Base-by-base conservation (phyloP, 1,140 invertebrate species). In the Drosophila erecta region DNA sequence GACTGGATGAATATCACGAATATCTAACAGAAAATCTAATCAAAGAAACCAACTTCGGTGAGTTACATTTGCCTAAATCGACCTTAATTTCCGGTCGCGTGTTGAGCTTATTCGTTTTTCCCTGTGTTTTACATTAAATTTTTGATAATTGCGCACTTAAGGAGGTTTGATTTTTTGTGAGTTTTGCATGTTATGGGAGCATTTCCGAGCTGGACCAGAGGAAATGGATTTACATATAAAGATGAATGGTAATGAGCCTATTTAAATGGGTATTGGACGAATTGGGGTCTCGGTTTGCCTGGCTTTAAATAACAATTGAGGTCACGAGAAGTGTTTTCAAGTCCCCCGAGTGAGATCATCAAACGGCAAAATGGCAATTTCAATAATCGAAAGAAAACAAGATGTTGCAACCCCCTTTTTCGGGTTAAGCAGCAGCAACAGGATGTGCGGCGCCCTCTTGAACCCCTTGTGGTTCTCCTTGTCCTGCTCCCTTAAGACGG, bases 331-430 rank as follows among this genome's bases (percentile, higher is more conserved):
- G 38, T 12, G 38, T 15, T 50, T n/a, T 37, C 12, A 7, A 15
- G 46, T 83, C 80, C 80, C 80, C 11, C 15, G 75, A 61, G 75
- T 49, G 62, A 79, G 69, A 77, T 89, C 76, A 87, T 89, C 67
- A 80, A 84, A 77, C 53, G 79, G 64, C 61, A 55, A 76, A 70
- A 76, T 69, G 75, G 66, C 83, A 87, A 83, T 87, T 90, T 90
- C 84, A 89, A 89, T 89, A 89, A 89, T 89, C 84, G 84, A 90
- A 90, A 84, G 85, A 89, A 90, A 89, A 90, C 84, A 89, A 90
- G 84, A 80, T 90, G 80, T 90, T 87, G 75, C 44, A 57, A 49
- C 60, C 57, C 75, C 50, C 49, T 37, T 30, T 8, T 30, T 30
- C 0, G 20, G 51, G 38, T 22, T 55, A 12, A 11, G 54, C 4